Conservation (phyloP, 2,888 invertebrate species). For the Rhagonycha fulva region DNA sequence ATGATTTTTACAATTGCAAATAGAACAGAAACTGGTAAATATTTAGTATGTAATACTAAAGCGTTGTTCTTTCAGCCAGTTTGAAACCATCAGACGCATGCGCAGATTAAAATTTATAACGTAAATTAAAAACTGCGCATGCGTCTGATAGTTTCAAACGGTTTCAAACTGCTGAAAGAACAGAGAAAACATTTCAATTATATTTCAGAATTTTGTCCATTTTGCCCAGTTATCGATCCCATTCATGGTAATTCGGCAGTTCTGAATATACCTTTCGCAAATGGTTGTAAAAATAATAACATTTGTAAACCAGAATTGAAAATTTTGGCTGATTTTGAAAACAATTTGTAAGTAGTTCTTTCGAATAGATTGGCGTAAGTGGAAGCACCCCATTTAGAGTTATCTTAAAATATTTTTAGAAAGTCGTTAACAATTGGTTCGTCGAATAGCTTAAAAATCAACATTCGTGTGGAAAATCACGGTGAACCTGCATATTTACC, state of each 20-base stretch:
- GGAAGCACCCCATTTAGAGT: background rate
- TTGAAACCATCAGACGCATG: too few relatives aligned
- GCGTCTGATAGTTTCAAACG: too few relatives aligned
- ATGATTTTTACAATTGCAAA: conserved; percentile 17
- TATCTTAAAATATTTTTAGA: conserved; percentile 26
- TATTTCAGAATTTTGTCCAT: conserved; percentile 30
- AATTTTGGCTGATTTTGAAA: conserved; percentile 51
- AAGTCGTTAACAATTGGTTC: conserved; percentile 44
- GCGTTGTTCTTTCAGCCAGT: too few relatives aligned
- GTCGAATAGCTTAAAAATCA: conserved; percentile 37
- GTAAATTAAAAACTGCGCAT: too few relatives aligned
- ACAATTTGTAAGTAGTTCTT: conserved; percentile 30
- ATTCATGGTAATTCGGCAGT: conserved; percentile 14
- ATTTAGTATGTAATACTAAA: background rate
- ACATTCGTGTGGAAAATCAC: conserved; percentile 43
- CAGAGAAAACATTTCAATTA: too few relatives aligned
- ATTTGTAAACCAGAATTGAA: conserved; percentile 59
- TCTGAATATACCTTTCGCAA: conserved; percentile 46
- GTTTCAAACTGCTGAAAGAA: too few relatives aligned
- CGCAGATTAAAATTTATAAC: too few relatives aligned
- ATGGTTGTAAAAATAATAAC: conserved; percentile 61
- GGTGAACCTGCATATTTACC: conserved; percentile 50
- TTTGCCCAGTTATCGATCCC: conserved; percentile 35
- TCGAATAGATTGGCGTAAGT: too few relatives aligned
- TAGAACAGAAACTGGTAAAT: conserved; percentile 12